Percentiles rank a stretch among this genome's conserved stretches.
Evolutionary conservation across 2,888 invertebrate genomes (phyloP).

Genomic region (Deilephila elpenor): DNA sequence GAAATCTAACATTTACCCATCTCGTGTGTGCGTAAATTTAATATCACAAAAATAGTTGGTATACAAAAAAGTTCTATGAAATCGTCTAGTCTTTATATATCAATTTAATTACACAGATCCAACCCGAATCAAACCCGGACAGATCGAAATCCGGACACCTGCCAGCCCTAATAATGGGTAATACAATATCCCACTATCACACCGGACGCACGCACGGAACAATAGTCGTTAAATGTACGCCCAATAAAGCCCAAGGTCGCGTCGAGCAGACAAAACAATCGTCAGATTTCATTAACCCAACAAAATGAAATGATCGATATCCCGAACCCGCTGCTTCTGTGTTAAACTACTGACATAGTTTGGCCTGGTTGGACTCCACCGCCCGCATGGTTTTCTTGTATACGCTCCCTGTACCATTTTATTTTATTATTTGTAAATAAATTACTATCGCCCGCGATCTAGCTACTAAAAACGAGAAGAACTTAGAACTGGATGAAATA

Average conservation of each 20-base stretch:
- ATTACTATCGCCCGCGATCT: no score
- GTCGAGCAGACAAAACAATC: slow-evolving; percentile 19
- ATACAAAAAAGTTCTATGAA: no score
- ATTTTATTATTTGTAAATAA: no score
- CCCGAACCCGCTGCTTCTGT: slow-evolving; percentile 38
- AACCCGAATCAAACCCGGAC: slow-evolving; percentile 3
- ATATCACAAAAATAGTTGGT: no score
- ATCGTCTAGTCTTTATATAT: not conserved
- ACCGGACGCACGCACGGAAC: not conserved
- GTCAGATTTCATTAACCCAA: slow-evolving; percentile 36
- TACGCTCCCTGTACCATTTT: no score
- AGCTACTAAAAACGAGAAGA: no score
- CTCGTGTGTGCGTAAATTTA: no score
- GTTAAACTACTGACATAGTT: slow-evolving; percentile 30
- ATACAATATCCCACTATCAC: slow-evolving; percentile 17
- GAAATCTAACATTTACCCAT: no score
- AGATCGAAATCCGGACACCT: slow-evolving; percentile 12
- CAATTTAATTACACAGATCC: not conserved
- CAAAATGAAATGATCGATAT: slow-evolving; percentile 34
- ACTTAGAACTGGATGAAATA: no score
- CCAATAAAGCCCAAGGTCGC: slow-evolving; percentile 22
- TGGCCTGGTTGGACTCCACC: slow-evolving; percentile 8
- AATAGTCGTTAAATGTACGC: slow-evolving; percentile 20
- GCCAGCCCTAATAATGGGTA: slow-evolving; percentile 5
- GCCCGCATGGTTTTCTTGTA: not conserved